Conservation (phyloP, 1,140 invertebrate genomes). For the Archivesica marissinica region DNA sequence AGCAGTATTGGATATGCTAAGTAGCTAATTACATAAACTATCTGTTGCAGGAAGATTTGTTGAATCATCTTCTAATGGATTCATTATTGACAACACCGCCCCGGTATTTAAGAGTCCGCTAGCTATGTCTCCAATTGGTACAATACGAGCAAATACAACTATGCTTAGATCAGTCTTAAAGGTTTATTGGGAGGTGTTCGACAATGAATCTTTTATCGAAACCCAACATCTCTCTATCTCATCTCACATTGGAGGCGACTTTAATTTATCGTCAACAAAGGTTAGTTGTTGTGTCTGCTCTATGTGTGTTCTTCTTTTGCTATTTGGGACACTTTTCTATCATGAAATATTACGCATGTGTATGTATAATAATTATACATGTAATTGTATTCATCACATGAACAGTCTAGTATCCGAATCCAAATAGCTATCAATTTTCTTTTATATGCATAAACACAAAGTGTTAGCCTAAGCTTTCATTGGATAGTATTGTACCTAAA, state of each 20-base stretch:
- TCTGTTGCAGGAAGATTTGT: constrained; percentile 18
- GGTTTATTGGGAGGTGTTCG: constrained; percentile 24
- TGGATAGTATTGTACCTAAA: no score
- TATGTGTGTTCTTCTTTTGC: background rate
- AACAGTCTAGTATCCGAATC: no score
- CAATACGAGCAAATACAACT: background rate
- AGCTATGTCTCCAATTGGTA: constrained; percentile 11
- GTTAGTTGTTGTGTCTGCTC: background rate
- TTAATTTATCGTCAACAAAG: constrained; percentile 7
- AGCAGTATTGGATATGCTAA: background rate
- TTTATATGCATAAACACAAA: no score
- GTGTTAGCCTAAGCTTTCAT: no score
- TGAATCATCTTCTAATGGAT: constrained; percentile 65
- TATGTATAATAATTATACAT: background rate
- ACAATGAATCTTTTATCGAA: constrained; percentile 32
- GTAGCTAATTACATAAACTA: background rate
- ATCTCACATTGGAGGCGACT: constrained; percentile 54
- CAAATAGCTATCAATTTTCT: no score
- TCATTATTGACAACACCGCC: constrained; percentile 62
- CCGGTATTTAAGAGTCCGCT: constrained; percentile 11
- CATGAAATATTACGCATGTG: background rate
- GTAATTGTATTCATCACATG: background rate
- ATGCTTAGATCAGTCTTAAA: background rate
- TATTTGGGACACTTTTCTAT: background rate
- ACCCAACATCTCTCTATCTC: constrained; percentile 37